Evolutionary conservation across 2,888 invertebrate genomes (phyloP), one percentile per base, ranked within the genome.

Genomic region (Scotopteryx bipunctaria): DNA sequence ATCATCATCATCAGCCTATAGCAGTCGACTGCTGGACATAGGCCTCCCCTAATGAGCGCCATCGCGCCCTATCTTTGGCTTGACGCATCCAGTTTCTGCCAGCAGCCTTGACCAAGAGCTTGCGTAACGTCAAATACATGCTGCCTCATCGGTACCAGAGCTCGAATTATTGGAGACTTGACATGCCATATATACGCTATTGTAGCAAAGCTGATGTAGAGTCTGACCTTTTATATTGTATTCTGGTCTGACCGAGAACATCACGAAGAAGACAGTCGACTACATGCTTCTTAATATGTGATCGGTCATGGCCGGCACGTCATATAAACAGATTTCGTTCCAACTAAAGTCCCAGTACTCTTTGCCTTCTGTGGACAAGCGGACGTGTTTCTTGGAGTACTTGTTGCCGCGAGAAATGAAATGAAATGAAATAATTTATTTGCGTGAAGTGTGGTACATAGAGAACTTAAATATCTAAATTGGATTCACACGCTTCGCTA

Each of bases 311-410:
- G 45, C 45, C 6, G 45, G 14, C 9, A 37, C 4, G 8, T 45
- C 45, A 11, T 29, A 37, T 13, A 21, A 3, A 3, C 45, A 36
- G n/a, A 37, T 37, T 21, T 45, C 45, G 14, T 45, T 19, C 36
- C 36, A 45, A 3, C 27, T 45, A 29, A 37, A 45, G 45, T 45
- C 29, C 45, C 45, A 45, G 21, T 6, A 45, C 14, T 29, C 27
- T 5, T 13, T 17, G 1, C 19, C 11, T 13, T 32, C 27, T 2
- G 37, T 21, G 1, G 21, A 29, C 1, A 37, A 6, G 4, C n/a
- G 9, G 0, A n/a, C 17, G 13, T 44, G 35, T 4, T 5, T 17
- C 9, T 8, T 16, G 3, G 44, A 44, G 35, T 36, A 44, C 8
- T 16, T 27, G 35, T 16, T 36, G 6, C 44, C 44, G 2, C 44